Evolutionary conservation across 2,113 vertebrate genomes (phyloP), one percentile per base, ranked within the genome.

Genomic region (Delphinapterus leucas): DNA sequence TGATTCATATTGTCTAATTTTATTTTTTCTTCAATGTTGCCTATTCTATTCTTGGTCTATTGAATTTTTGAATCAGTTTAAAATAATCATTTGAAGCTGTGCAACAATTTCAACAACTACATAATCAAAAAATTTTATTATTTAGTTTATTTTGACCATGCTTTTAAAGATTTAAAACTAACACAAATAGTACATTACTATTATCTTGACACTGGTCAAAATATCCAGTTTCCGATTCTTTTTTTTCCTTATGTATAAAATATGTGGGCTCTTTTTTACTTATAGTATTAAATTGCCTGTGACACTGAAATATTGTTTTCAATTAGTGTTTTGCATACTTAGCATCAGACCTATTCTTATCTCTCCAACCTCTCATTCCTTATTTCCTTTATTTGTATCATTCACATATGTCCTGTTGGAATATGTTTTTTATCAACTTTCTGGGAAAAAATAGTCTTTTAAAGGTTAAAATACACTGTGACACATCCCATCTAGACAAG

Each of bases 141-240:
- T 2, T 95, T 85, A 67, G 47, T 79, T 94, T 77, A 74, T 67
- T 95, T 12, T 93, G 26, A 90, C 2, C 2, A 88, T 23, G 12
- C 1, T 76, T 87, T 80, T 73, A n/a, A 93, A 93, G 49, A 71
- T 92, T 97, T 90, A 68, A 94, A 94, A 61, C 11, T 47, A 79
- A 79, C 25, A 92, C 36, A 97, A 91, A 91, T 2, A 55, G 2
- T 92, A 92, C 6, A 28, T 98, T 96, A n/a, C 55, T 96, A 70
- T 21, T 97, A 23, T 49, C 85, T 98, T 53, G 12, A 7, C 61
- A 91, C 47, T 82, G 96, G 38, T 90, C 76, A 97, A 96, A 97
- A 87, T 88, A 96, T 44, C 28, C 3, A 41, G 5, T 92, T 85
- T 95, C 71, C 94, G 61, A 93, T 97, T 96, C 6, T 31, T 18